These are phyloP conservation scores for Chloroceryle inda DNA, from an alignment of 2,797 vertebrate species.

Conservation along the genomic window DNA sequence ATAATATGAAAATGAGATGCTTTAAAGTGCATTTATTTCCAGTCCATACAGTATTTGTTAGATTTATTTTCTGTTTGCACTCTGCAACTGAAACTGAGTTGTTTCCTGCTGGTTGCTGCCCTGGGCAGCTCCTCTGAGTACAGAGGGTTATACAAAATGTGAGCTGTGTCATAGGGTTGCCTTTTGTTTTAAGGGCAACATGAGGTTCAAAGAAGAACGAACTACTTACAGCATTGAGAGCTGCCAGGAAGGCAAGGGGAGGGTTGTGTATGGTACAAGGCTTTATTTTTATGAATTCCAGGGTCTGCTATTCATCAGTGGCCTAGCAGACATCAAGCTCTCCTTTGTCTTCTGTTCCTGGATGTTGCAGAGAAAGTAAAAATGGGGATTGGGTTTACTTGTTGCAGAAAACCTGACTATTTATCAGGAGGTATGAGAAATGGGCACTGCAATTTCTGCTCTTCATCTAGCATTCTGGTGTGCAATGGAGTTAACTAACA, in stretches of 20 bases:
- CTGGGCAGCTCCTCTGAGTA: not conserved
- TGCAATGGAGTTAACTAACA: not conserved
- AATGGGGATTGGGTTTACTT: not conserved
- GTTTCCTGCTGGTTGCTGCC: not conserved
- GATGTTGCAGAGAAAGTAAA: not conserved
- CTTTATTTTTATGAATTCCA: conserved; percentile 1
- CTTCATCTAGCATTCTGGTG: not conserved
- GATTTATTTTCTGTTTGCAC: conserved; percentile 6
- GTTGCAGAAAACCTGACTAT: not conserved
- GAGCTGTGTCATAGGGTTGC: not conserved
- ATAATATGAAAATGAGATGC: not conserved
- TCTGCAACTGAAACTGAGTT: not conserved
- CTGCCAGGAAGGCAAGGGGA: not conserved
- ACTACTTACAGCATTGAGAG: not conserved
- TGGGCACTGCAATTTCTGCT: not conserved
- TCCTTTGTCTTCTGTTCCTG: conserved; percentile 9
- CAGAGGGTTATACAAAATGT: not conserved
- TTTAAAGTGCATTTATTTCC: not conserved
- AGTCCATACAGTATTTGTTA: not conserved
- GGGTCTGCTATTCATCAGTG: not conserved
- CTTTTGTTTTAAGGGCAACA: not conserved
- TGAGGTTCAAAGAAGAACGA: not conserved
- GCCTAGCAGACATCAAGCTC: not conserved
- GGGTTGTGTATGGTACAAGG: not conserved
- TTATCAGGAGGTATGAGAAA: conserved; percentile 14